phyloP scores from a whole-genome alignment of 2,797 vertebrate genomes.

The Gymnothorax reevesii region DNA sequence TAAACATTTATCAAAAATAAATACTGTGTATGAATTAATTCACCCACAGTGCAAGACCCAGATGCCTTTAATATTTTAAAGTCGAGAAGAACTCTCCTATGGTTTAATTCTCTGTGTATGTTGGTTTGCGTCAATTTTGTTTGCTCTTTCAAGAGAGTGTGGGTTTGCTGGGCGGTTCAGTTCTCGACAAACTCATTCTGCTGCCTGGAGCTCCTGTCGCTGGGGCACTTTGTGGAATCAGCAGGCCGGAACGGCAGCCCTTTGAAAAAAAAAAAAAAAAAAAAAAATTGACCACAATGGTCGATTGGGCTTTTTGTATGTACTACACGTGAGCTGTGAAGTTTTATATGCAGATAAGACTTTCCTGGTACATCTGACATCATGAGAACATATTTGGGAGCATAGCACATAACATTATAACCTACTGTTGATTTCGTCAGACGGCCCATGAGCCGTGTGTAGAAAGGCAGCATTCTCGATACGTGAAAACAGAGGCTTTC shows the following conservation, averaged over 20 bases:
- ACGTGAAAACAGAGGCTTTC: neutral
- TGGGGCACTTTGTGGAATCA: no score
- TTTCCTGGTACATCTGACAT: no score
- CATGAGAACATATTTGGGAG: neutral
- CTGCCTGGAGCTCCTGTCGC: no score
- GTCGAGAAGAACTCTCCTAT: neutral
- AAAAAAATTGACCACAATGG: no score
- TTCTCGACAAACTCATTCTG: neutral
- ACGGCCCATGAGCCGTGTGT: neutral
- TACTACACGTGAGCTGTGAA: no score
- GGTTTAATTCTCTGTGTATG: neutral
- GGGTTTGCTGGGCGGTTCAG: neutral
- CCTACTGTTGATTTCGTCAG: neutral
- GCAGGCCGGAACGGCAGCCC: no score
- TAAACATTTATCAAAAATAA: neutral
- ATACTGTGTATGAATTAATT: neutral
- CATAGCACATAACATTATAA: neutral
- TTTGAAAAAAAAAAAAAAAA: no score
- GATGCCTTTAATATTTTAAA: neutral
- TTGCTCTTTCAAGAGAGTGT: neutral
- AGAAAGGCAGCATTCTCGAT: no score
- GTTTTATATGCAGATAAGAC: no score
- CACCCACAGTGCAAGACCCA: neutral
- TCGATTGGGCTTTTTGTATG: no score
- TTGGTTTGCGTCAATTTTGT: neutral